Evolutionary conservation across 2,888 invertebrate species (phyloP), one percentile per base, ranked within the genome.

Genomic region (Chymomyza caudatula): DNA sequence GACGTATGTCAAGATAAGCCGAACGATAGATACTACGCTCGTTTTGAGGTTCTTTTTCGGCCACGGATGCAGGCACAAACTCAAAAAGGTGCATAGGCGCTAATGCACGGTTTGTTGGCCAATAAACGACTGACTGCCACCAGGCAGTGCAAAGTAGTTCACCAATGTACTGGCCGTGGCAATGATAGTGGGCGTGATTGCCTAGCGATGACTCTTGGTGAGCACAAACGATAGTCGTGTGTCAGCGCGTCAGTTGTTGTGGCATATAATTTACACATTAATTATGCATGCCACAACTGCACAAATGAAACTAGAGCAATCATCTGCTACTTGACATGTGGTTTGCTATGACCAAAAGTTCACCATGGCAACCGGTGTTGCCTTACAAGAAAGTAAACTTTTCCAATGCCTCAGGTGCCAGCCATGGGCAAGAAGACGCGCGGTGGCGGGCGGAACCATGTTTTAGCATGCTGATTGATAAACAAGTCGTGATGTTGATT

Each of bases 1-100:
- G 69, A 42, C 88, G 77, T 73, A 88, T 85, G 47, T 86, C 80
- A 67, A 88, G 64, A 54, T 88, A 88, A 20, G 81, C 75, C 13
- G 88, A 88, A 57, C 88, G 73, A 73, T 88, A 88, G 49, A 88
- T 78, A 17, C 85, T 86, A 47, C 79, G 80, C 17, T 67, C 68
- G 55, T 74, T 69, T 2, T 68, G 67, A 5, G 76, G 70, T 43
- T 64, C 57, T 19, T 60, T 51, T 55, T 80, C 75, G 4, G 76
- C 77, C 65, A 85, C 57, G 22, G 88, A 88, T 54, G 81, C 86
- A 63, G 88, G 86, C 68, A 88, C 73, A 76, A 88, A 87, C 54
- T 88, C 87, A 69, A 88, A 85, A 59, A 87, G 68, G 74, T 84
- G 79, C 88, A 88, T 88, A 49, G 23, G 37, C 29, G 17, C 56